A percentile compares a stretch with the other conserved stretches of the same genome.
These are phyloP conservation scores for Chloropsis cyanopogon DNA, from an alignment of 2,113 vertebrate species.

Conservation along the genomic window DNA sequence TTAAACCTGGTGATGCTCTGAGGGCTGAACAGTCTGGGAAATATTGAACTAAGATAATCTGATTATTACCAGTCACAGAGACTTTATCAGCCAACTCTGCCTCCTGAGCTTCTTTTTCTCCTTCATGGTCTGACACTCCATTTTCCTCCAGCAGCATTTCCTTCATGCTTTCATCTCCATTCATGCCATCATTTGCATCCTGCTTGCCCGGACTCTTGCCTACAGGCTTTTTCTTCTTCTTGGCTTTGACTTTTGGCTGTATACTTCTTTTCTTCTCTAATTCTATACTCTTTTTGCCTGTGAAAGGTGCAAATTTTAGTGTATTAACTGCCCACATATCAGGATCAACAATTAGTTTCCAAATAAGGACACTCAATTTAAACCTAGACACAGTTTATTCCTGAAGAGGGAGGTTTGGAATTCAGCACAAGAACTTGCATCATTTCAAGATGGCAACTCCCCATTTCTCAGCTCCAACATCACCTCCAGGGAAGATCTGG, in stretches of 20 bases:
- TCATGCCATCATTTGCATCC: slow-evolving; percentile 36
- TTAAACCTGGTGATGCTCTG: neutral
- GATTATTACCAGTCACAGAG: slow-evolving; percentile 40
- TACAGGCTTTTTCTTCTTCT: slow-evolving; percentile 82
- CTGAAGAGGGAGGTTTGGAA: neutral
- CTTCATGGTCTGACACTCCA: slow-evolving; percentile 71
- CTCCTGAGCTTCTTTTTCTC: slow-evolving; percentile 64
- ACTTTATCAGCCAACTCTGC: slow-evolving; percentile 6
- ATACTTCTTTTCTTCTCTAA: slow-evolving; percentile 81
- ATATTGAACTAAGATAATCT: neutral
- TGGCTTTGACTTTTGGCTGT: slow-evolving; percentile 76
- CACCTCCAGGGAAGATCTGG: neutral
- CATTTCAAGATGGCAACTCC: neutral
- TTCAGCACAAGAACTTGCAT: neutral
- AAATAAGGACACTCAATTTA: neutral
- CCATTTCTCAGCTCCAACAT: neutral
- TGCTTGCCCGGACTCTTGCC: slow-evolving; percentile 39
- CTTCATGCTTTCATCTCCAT: slow-evolving; percentile 55
- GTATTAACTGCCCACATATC: neutral
- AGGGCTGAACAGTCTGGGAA: neutral
- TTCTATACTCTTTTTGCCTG: slow-evolving; percentile 87
- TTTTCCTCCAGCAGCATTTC: slow-evolving; percentile 64
- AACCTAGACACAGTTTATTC: neutral
- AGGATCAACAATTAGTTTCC: neutral
- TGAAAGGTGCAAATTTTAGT: neutral